Evolutionary conservation across 1,140 invertebrate species (phyloP), one percentile per base, ranked within the genome.

Genomic region (Drosophila pachea): DNA sequence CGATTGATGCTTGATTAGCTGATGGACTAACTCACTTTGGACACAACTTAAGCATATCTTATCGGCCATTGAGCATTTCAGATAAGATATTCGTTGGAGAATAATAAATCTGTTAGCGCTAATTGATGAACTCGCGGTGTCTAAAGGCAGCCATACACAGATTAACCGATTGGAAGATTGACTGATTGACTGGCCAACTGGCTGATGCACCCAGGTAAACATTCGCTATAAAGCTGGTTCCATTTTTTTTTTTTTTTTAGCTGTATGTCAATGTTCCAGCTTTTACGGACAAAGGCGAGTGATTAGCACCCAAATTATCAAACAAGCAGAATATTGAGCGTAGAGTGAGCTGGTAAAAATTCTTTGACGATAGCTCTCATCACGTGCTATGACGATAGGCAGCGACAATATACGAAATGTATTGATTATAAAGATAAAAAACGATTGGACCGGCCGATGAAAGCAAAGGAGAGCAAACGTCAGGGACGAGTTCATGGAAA

Each of bases 341-440:
- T 22, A 22, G 22, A 22, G 22, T 22, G 22, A 22, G 22, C 3
- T 22, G 22, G 22, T 22, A 22, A n/a, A 43, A 43, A 43, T 43
- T 14, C 40, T 43, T 43, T 1, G 6, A 14, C n/a, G 5, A 43
- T 7, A 43, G 40, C 40, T 7, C 12, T 7, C 14, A n/a, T 43
- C 40, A 43, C 40, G 40, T 43, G 40, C 40, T 14, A 43, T 14
- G 40, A 22, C 22, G 22, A 22, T 22, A 22, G 22, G 22, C 22
- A 22, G 22, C 22, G n/a, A 43, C 40, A 43, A 14, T 14, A 43
- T 43, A 43, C 6, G 7, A 43, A 43, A 43, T 43, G 7, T 43
- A 55, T 56, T 43, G 12, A 56, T 31, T 32, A 45, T 56, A 33
- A 45, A 56, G 54, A 56, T 56, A 56, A 56, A n/a, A 14, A 16